Conservation (phyloP, 2,113 vertebrate species). For the Gopherus evgoodei region DNA sequence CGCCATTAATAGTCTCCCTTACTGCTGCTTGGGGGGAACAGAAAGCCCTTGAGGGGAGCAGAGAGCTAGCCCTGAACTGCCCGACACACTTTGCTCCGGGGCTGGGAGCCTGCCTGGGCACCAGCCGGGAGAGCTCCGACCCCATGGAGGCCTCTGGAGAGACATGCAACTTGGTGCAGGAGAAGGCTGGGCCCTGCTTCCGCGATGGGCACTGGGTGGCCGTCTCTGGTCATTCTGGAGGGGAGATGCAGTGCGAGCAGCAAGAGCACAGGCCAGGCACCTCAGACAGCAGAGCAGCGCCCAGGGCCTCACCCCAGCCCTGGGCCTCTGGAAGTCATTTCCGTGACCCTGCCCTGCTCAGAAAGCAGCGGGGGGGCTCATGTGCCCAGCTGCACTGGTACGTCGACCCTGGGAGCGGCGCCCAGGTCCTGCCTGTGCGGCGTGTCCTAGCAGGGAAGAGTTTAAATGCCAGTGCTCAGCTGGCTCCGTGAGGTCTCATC, state of each 20-base stretch:
- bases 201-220: background rate
- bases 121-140: background rate
- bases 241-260: background rate
- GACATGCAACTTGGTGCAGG: background rate
- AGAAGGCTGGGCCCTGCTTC: background rate
- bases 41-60: background rate
- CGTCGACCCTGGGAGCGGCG: accelerated
- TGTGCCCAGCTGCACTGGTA: too few relatives aligned
- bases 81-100: background rate
- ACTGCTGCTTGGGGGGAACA: background rate
- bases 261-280: too few relatives aligned
- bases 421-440: background rate
- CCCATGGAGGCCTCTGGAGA: background rate
- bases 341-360: too few relatives aligned
- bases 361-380: too few relatives aligned
- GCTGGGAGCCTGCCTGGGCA: too few relatives aligned
- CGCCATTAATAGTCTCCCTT: conserved; percentile 31
- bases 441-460: too few relatives aligned
- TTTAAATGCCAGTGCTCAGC: too few relatives aligned
- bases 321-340: too few relatives aligned
- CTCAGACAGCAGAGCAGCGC: too few relatives aligned
- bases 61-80: too few relatives aligned
- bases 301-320: too few relatives aligned
- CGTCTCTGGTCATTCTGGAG: background rate
- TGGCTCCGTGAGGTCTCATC: too few relatives aligned